These are phyloP conservation scores for Rutilus rutilus DNA, from an alignment of 2,113 vertebrate genomes.

Conservation along the genomic window DNA sequence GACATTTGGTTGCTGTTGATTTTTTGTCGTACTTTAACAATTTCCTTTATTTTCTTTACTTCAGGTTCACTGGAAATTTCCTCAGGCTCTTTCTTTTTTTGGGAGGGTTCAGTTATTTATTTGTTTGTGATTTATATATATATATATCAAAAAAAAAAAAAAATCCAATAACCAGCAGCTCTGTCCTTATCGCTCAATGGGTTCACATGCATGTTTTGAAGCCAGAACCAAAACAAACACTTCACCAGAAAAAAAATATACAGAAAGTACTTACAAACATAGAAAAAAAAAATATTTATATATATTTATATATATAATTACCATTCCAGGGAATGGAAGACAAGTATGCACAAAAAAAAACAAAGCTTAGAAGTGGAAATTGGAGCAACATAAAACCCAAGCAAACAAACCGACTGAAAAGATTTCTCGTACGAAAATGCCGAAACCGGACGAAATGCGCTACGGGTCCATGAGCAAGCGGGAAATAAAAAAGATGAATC, in stretches of 20 bases:
- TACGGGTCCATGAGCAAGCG: background rate
- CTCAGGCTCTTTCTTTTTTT: constrained; percentile 45
- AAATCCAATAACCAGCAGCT: constrained; percentile 56
- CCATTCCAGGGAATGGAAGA: constrained; percentile 82
- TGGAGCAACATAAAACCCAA: constrained; percentile 41
- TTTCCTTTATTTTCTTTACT: constrained; percentile 51
- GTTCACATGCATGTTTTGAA: constrained; percentile 85
- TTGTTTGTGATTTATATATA: constrained; percentile 4
- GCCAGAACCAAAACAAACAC: constrained; percentile 74
- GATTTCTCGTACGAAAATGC: constrained; percentile 2
- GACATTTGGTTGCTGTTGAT: constrained; percentile 56
- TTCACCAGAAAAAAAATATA: constrained; percentile 81
- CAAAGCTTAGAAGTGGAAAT: background rate
- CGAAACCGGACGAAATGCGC: background rate
- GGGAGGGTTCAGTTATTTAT: background rate
- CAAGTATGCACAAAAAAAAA: constrained; percentile 73
- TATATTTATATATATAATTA: constrained; percentile 87
- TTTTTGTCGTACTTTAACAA: constrained; percentile 27
- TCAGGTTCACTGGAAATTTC: constrained; percentile 64
- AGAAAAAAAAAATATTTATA: constrained; percentile 86
- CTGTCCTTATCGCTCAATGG: constrained; percentile 68
- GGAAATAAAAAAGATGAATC: background rate
- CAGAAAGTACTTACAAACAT: constrained; percentile 95
- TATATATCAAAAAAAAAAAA: too few relatives aligned
- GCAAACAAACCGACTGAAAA: constrained; percentile 50